These are phyloP conservation scores for Zootermopsis nevadensis DNA, from an alignment of 2,888 invertebrate species.

Conservation along the genomic window DNA sequence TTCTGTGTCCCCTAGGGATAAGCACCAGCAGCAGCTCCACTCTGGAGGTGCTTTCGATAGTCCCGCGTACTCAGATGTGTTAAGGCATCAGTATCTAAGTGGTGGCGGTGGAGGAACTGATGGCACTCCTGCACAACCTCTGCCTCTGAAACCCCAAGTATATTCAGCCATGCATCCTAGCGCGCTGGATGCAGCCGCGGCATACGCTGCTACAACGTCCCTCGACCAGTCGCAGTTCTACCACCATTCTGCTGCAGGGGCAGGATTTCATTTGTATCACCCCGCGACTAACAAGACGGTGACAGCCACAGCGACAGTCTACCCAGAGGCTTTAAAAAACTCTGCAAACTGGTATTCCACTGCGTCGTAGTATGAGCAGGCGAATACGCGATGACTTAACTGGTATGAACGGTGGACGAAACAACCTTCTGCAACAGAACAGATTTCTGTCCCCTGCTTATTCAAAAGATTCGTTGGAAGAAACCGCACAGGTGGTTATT, in stretches of 20 bases:
- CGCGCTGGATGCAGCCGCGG: slow-evolving; percentile 70
- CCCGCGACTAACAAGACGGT: slow-evolving; percentile 74
- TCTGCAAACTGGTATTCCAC: slow-evolving; percentile 84
- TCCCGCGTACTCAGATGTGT: slow-evolving; percentile 62
- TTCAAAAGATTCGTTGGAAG: not conserved
- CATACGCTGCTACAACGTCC: slow-evolving; percentile 66
- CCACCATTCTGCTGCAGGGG: slow-evolving; percentile 73
- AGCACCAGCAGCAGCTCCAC: slow-evolving; percentile 73
- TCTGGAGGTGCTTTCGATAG: slow-evolving; percentile 56
- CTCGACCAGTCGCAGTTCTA: slow-evolving; percentile 89
- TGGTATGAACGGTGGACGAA: not conserved
- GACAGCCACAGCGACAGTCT: slow-evolving; percentile 56
- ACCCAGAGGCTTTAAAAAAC: slow-evolving; percentile 59
- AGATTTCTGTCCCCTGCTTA: not conserved
- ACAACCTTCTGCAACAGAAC: not conserved
- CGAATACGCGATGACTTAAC: not conserved
- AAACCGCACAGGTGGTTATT: not conserved
- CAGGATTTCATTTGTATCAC: slow-evolving; percentile 91
- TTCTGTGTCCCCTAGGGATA: slow-evolving; percentile 95
- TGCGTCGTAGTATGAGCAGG: slow-evolving; percentile 71
- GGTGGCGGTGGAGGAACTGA: slow-evolving; percentile 66
- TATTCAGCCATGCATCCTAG: slow-evolving; percentile 76
- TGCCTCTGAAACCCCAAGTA: slow-evolving; percentile 91
- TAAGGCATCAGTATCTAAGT: slow-evolving; percentile 74
- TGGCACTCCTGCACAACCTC: slow-evolving; percentile 70